A percentile compares a stretch with the other conserved stretches of the same genome.
These are phyloP conservation scores for Mystacornis crossleyi DNA, from an alignment of 2,113 vertebrate genomes.

Conservation along the genomic window DNA sequence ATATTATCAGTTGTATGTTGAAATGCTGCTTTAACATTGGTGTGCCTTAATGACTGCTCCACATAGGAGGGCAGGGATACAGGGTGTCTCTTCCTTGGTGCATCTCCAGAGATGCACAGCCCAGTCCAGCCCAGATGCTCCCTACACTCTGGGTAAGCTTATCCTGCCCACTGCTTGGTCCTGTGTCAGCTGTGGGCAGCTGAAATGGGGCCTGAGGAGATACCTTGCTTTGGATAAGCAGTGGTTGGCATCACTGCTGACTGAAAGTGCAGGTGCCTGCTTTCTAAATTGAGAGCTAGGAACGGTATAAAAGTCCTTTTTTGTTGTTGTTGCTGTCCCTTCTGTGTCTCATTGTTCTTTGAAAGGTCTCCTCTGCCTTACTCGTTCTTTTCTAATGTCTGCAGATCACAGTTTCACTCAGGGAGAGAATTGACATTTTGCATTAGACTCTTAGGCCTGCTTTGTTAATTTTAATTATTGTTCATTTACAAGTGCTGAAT, in stretches of 20 bases:
- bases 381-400: background rate
- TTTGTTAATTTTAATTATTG: conserved; percentile 7
- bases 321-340: background rate
- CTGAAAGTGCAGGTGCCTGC: background rate
- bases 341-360: background rate
- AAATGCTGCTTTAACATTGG: background rate
- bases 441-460: background rate
- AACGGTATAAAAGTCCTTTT: background rate
- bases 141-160: background rate
- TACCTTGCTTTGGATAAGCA: background rate
- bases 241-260: background rate
- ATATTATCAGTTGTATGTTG: background rate
- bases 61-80: background rate
- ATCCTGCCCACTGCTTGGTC: background rate
- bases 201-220: background rate
- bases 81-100: background rate
- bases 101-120: background rate
- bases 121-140: background rate
- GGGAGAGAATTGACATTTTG: background rate
- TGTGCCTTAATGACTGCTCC: background rate
- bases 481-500: background rate
- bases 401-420: background rate
- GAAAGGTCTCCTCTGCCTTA: background rate
- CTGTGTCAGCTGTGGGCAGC: background rate
- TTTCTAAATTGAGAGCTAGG: background rate